Evolutionary conservation across 2,113 vertebrate genomes (phyloP).

Genomic region (Scatophagus argus): DNA sequence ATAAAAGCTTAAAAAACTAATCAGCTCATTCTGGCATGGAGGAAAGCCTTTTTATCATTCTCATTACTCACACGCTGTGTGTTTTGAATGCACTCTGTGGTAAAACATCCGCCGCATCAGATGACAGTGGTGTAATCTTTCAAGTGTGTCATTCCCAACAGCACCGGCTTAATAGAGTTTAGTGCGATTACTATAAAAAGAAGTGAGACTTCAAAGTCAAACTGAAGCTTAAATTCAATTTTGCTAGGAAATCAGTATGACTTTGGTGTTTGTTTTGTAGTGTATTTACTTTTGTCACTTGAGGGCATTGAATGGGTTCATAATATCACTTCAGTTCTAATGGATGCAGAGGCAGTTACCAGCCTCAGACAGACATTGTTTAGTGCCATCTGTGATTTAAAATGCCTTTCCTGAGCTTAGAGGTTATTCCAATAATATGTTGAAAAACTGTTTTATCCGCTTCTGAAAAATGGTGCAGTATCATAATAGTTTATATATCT

Average conservation of each 20-base stretch:
- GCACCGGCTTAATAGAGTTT: background rate
- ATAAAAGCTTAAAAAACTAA: conserved; percentile 51
- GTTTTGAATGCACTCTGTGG: conserved; percentile 12
- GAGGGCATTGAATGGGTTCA: no score
- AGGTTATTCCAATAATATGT: background rate
- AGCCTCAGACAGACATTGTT: no score
- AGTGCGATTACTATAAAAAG: background rate
- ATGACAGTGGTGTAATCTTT: conserved; percentile 19
- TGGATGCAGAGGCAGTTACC: no score
- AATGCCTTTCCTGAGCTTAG: no score
- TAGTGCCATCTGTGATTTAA: no score
- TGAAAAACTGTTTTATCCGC: background rate
- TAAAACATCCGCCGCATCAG: background rate
- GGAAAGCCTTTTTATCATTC: conserved; percentile 36
- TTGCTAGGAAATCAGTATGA: background rate
- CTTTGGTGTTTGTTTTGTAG: background rate
- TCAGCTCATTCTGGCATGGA: conserved; percentile 35
- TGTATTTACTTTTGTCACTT: background rate
- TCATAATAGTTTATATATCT: background rate
- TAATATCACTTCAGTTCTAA: no score
- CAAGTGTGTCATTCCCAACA: conserved; percentile 15
- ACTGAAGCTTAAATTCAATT: no score
- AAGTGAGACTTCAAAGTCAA: background rate
- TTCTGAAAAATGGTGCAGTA: background rate
- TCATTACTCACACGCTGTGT: conserved; percentile 46